phyloP scores from a whole-genome alignment of 2,113 vertebrate genomes.

The Rhinolophus sinicus region DNA sequence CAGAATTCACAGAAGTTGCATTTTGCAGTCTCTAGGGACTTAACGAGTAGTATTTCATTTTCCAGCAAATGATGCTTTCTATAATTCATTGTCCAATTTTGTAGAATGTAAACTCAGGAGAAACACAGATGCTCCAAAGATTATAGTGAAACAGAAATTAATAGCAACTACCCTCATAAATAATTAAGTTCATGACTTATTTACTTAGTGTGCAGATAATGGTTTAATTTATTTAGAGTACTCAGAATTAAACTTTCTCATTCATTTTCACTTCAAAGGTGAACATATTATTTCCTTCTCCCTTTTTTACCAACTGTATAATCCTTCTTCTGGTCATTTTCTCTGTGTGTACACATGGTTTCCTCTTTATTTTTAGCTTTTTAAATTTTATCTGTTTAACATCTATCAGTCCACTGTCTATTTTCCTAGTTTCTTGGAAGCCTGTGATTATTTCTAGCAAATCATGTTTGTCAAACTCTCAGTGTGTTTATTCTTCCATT shows the following conservation, averaged over 20 bases:
- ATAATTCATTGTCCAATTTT: neutral
- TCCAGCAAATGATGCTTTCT: neutral
- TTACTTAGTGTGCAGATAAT: neutral
- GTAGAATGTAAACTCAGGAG: neutral
- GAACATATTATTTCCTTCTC: neutral
- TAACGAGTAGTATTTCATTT: neutral
- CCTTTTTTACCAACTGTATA: neutral
- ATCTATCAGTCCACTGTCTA: neutral
- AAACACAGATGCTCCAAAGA: neutral
- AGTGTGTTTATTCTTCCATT: neutral
- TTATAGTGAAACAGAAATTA: neutral
- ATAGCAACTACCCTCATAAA: neutral
- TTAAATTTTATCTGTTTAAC: neutral
- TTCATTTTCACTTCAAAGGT: conserved; percentile 19
- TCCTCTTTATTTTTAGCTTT: neutral
- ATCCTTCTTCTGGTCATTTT: neutral
- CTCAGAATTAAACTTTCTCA: neutral
- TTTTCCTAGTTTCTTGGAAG: neutral
- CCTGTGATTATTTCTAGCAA: neutral
- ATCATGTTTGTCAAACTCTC: neutral
- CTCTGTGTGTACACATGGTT: neutral
- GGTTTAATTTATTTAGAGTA: neutral
- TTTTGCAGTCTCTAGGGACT: neutral
- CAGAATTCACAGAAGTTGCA: neutral
- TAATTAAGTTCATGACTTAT: neutral